Evolutionary conservation across 2,797 vertebrate species (phyloP).

Genomic region (Nyctibius grandis): DNA sequence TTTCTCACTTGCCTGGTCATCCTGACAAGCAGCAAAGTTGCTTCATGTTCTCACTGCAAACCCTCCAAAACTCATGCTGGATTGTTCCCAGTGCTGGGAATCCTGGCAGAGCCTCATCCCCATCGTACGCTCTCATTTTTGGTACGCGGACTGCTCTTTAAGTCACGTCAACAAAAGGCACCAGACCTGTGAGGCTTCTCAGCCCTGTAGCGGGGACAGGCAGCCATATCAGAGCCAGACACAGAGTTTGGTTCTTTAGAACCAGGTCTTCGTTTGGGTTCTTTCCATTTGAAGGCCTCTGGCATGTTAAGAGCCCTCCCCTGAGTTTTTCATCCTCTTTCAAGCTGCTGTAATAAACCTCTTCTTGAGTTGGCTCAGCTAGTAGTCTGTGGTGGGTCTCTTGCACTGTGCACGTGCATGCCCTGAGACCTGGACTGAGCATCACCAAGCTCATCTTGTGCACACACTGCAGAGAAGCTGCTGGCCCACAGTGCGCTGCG

Average conservation of each 20-base stretch:
- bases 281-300: slow-evolving; percentile 1
- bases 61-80: not conserved
- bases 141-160: not conserved
- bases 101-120: not conserved
- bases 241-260: not conserved
- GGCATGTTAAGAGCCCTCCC: slow-evolving; percentile 18
- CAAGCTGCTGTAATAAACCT: not conserved
- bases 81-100: not conserved
- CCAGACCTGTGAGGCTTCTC: not conserved
- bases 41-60: not conserved
- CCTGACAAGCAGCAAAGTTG: not conserved
- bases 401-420: not conserved
- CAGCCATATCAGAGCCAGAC: not conserved
- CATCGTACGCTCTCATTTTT: not conserved
- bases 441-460: not conserved
- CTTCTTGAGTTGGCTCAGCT: not conserved
- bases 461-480: not conserved
- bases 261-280: not conserved
- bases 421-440: not conserved
- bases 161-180: not conserved
- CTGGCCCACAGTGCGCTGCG: not conserved
- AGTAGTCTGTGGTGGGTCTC: slow-evolving; percentile 38
- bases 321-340: slow-evolving; percentile 27
- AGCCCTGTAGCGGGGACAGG: not conserved
- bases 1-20: not conserved